Percentiles rank a stretch among this genome's conserved stretches.
Evolutionary conservation across 1,140 invertebrate species (phyloP).

Genomic region (Eulimnadia texana): DNA sequence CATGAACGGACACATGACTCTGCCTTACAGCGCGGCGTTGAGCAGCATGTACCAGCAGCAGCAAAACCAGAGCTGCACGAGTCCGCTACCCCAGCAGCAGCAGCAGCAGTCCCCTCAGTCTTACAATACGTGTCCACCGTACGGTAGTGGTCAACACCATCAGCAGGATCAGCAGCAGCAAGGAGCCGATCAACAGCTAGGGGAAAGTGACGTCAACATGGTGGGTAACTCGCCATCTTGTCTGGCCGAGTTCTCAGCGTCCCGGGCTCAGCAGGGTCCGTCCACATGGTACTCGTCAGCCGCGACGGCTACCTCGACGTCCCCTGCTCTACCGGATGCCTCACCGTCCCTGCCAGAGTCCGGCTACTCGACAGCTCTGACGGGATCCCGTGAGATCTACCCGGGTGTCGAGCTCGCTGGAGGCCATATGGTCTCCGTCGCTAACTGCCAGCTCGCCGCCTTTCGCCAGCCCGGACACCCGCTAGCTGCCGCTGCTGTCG

Average conservation of each 20-base stretch:
- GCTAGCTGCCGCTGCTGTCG: background rate
- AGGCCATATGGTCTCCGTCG: constrained; percentile 11
- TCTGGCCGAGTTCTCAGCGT: constrained; percentile 3
- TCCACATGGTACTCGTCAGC: constrained; percentile 9
- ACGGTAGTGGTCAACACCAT: background rate
- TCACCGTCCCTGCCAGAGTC: constrained; percentile 12
- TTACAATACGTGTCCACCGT: background rate
- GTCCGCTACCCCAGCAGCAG: constrained; percentile 2
- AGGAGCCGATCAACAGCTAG: background rate
- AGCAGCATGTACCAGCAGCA: constrained; percentile 8
- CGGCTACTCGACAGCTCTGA: background rate
- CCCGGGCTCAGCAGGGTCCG: background rate
- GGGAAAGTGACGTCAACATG: background rate
- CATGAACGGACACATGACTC: constrained; percentile 5
- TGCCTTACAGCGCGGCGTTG: background rate
- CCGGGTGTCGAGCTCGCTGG: background rate
- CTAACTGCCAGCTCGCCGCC: constrained; percentile 1
- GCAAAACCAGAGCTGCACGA: background rate
- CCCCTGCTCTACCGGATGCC: constrained; percentile 9
- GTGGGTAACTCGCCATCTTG: background rate
- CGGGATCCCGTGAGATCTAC: background rate
- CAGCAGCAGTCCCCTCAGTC: background rate
- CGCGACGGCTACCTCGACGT: background rate
- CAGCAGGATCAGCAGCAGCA: constrained; percentile 3
- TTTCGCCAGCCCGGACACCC: background rate